Conservation (phyloP, 64 coral and sea anemone species). For the Orbicella faveolata region DNA sequence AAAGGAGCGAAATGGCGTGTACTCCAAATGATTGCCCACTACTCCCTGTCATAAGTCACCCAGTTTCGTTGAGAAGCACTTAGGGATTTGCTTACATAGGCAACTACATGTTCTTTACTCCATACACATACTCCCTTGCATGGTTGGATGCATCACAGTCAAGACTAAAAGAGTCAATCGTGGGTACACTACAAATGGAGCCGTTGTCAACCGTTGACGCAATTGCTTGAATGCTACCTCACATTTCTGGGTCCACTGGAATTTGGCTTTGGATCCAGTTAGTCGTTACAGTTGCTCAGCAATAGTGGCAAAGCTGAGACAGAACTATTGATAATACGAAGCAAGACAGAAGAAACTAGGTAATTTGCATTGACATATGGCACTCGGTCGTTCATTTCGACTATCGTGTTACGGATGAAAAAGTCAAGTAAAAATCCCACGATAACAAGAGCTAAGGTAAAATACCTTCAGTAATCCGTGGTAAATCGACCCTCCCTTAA, state of each 20-base stretch:
- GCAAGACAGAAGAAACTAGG: background rate
- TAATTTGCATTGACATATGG: background rate
- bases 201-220: background rate
- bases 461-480: no score
- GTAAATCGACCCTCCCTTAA: no score
- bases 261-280: conserved; percentile 11
- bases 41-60: background rate
- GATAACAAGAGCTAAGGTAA: no score
- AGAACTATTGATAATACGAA: conserved; percentile 22
- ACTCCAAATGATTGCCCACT: no score
- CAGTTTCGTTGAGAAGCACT: no score
- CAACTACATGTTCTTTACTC: no score
- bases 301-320: conserved; percentile 26
- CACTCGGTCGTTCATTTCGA: no score
- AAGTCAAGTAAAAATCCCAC: no score
- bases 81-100: no score
- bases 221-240: conserved; percentile 16
- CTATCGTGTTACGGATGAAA: no score
- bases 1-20: no score
- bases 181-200: conserved; percentile 31
- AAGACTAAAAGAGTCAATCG: conserved; percentile 36
- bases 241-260: conserved; percentile 17
- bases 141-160: conserved; percentile 45
- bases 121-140: background rate
- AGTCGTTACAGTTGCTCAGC: conserved; percentile 37